Evolutionary conservation across 2,888 invertebrate species (phyloP).

Genomic region (Polyommatus iphigenia): DNA sequence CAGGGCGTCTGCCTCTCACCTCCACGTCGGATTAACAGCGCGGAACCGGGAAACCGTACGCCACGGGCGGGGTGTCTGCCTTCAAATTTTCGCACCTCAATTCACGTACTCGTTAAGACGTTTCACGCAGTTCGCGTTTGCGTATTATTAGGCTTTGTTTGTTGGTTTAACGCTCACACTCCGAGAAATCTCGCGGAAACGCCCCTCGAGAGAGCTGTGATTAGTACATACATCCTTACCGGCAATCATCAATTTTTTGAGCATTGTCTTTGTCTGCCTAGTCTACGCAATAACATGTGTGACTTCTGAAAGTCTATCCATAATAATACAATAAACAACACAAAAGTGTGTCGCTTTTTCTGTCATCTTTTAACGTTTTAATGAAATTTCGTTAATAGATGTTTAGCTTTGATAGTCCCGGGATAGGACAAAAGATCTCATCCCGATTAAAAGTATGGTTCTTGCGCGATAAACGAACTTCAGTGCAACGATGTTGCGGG

Average conservation of each 20-base stretch:
- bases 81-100: constrained; percentile 59
- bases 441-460: background rate
- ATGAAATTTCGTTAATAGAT: background rate
- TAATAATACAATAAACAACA: background rate
- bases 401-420: background rate
- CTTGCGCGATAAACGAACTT: background rate
- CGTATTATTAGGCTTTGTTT: constrained; percentile 42
- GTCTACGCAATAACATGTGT: constrained; percentile 44
- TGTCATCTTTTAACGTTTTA: background rate
- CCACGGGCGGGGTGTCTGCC: constrained; percentile 44
- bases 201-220: constrained; percentile 28
- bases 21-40: constrained; percentile 66
- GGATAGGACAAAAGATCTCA: background rate
- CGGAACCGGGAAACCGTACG: constrained; percentile 57
- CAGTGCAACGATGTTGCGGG: background rate
- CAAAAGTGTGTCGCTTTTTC: background rate
- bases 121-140: constrained; percentile 47
- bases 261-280: constrained; percentile 38
- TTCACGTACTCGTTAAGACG: constrained; percentile 40
- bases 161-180: constrained; percentile 39
- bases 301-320: constrained; percentile 45
- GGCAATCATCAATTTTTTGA: constrained; percentile 32
- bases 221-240: constrained; percentile 22
- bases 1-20: constrained; percentile 63
- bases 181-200: constrained; percentile 33